Evolutionary conservation across 2,888 invertebrate species (phyloP), one percentile per base, ranked within the genome.

Genomic region (Pseudoips prasinana): DNA sequence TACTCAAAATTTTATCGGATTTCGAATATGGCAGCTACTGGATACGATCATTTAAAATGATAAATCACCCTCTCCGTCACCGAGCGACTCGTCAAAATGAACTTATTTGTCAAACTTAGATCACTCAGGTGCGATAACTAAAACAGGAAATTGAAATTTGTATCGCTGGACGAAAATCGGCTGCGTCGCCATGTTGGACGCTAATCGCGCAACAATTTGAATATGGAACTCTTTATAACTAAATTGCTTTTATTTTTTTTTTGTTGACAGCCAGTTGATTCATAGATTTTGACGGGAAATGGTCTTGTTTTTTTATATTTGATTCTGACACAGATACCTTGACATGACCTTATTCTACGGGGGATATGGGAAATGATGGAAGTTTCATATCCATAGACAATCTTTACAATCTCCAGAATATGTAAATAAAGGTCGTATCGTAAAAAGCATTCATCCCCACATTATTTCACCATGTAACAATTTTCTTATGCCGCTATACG

Each of bases 71-170:
- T 58, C 67, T 69, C 70, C 74, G 70, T 77, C 77, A 73, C 72
- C 61, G 69, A 48, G 61, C 64, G 73, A 72, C 77, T 79, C 84
- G 81, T 85, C 86, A 87, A 84, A 87, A 85, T 78, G 78, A 85
- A 80, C 84, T 77, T 83, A 87, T 87, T 87, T 86, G 86, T 87
- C 86, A 86, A 82, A 83, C 75, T 73, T 69, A 83, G 86, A 87
- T 86, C 80, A 80, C 64, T 63, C 67, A 52, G 57, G 53, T 50
- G 52, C 61, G 85, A 87, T 87, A 87, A 85, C 61, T 63, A 59
- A 67, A 71, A 71, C 83, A 87, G 87, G 87, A 87, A 87, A 87
- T 87, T 87, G 87, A 82, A 85, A 81, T 87, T 78, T 82, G 82
- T 86, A 87, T 86, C 86, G 72, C 82, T 69, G 76, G 65, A 69